Conservation (phyloP, 2,797 vertebrate genomes). For the Trichosurus vulpecula region DNA sequence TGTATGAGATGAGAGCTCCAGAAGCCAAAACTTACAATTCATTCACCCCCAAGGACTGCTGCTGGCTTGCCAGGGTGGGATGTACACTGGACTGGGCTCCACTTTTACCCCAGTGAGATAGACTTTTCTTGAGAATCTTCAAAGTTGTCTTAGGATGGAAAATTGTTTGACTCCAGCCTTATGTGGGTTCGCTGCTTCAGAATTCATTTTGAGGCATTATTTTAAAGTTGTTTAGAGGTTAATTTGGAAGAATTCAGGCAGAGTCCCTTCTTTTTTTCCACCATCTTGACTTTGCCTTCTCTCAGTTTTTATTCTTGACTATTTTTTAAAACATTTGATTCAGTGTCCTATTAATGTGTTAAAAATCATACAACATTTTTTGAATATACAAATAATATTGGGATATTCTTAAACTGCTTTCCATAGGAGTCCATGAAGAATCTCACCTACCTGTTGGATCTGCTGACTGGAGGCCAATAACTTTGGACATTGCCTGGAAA, state of each 20-base stretch:
- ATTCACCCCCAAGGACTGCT: background rate
- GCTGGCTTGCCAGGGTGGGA: background rate
- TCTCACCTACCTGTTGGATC: background rate
- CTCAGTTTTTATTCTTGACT: conserved; percentile 27
- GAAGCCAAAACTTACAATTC: background rate
- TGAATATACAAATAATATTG: background rate
- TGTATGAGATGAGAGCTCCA: background rate
- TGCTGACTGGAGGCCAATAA: background rate
- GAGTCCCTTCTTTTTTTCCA: no score
- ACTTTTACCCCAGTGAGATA: background rate
- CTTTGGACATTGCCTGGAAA: background rate
- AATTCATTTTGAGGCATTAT: background rate
- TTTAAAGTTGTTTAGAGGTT: background rate
- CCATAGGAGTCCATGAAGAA: background rate
- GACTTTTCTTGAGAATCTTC: background rate
- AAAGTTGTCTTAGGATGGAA: background rate
- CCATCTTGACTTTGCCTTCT: background rate
- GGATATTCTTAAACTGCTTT: background rate
- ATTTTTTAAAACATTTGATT: background rate
- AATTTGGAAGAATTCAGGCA: no score
- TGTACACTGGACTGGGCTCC: background rate
- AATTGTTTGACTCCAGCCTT: background rate
- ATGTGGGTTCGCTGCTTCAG: background rate
- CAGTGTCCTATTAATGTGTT: background rate
- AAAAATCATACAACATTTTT: background rate